A percentile compares a stretch with the other conserved stretches of the same genome.
These are phyloP conservation scores for Cephalopterus ornatus DNA, from an alignment of 2,113 vertebrate genomes.

Conservation along the genomic window DNA sequence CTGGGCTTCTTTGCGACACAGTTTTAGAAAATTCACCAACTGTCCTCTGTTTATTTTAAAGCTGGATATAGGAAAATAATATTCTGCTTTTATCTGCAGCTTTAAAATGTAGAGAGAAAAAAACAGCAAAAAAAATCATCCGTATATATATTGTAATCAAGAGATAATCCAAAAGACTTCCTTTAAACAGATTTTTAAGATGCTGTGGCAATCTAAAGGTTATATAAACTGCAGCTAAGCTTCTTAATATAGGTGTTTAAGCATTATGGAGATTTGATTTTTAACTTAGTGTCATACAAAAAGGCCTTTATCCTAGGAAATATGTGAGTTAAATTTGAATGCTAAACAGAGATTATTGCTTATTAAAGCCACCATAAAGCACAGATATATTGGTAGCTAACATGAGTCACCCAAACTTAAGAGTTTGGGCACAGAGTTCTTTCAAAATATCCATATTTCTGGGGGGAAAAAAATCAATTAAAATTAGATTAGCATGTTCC, in stretches of 20 bases:
- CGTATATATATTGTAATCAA: not conserved
- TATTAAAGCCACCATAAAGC: not conserved
- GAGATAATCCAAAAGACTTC: not conserved
- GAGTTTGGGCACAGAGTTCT: not conserved
- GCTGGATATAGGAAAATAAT: not conserved
- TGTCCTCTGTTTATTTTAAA: not conserved
- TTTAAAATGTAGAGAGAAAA: not conserved
- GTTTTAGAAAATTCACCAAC: not conserved
- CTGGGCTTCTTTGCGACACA: not conserved
- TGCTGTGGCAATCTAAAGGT: not conserved
- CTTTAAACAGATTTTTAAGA: conserved; percentile 10
- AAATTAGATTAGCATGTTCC: not conserved
- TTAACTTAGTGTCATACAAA: not conserved
- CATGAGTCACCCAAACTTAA: not conserved
- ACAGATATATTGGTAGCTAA: not conserved
- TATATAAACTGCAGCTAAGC: conserved; percentile 24
- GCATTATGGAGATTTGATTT: not conserved
- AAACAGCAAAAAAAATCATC: fast-evolving
- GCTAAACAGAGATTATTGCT: not conserved
- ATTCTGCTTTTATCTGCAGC: not conserved
- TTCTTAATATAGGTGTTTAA: not conserved
- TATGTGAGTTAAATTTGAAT: not conserved
- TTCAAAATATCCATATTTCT: not conserved
- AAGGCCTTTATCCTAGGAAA: not conserved
- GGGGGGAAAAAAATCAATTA: not conserved